phyloP scores from a whole-genome alignment of 2,113 vertebrate genomes.

The Oncorhynchus gorbuscha region DNA sequence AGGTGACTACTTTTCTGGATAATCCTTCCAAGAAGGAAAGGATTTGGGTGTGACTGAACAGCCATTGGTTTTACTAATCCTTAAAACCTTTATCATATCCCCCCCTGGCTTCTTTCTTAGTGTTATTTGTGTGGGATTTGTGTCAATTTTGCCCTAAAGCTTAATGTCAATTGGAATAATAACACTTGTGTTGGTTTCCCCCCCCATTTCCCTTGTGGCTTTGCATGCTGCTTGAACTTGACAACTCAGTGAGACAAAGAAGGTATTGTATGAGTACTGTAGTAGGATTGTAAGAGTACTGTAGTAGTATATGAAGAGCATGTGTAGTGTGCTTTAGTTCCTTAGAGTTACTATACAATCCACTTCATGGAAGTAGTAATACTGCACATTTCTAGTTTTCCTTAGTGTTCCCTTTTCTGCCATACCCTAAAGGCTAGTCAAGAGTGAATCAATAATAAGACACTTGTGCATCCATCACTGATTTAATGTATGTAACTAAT shows the following conservation, averaged over 20 bases:
- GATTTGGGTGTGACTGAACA: slow-evolving; percentile 34
- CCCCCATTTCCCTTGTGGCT: slow-evolving; percentile 36
- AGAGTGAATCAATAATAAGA: not conserved
- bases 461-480: not conserved
- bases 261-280: slow-evolving; percentile 45
- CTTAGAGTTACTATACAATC: not conserved
- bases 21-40: slow-evolving; percentile 48
- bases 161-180: slow-evolving; percentile 8
- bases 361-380: not conserved
- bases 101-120: not conserved
- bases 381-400: not conserved
- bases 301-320: no score
- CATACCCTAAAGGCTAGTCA: not conserved
- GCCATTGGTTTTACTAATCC: slow-evolving; percentile 45
- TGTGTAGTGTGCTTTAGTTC: no score
- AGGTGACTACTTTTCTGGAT: slow-evolving; percentile 25
- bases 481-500: not conserved
- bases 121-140: slow-evolving; percentile 18
- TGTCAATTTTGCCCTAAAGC: slow-evolving; percentile 20
- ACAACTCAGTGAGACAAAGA: slow-evolving; percentile 56
- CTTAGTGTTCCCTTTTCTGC: no score
- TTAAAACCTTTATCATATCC: slow-evolving; percentile 28
- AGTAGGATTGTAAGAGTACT: no score
- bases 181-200: slow-evolving; percentile 41
- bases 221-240: slow-evolving; percentile 56